phyloP scores from a whole-genome alignment of 2,797 vertebrate species.

The Aphelocoma californica region DNA sequence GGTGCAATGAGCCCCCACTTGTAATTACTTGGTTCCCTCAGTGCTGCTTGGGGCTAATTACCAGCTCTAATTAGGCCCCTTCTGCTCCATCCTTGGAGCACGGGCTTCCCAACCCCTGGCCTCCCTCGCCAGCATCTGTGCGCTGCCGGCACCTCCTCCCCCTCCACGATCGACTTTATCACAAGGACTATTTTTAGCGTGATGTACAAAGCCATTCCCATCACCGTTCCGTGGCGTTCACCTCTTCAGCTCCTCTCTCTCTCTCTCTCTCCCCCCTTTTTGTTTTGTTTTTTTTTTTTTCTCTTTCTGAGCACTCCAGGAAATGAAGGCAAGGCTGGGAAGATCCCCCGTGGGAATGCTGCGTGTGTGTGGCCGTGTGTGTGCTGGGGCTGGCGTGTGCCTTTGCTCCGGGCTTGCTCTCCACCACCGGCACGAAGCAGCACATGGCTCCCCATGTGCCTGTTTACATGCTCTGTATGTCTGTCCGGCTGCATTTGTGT shows the following conservation, averaged over 20 bases:
- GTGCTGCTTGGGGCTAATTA: not conserved
- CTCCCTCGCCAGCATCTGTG: not conserved
- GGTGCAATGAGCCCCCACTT: not conserved
- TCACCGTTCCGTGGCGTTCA: not conserved
- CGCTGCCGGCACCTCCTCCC: not conserved
- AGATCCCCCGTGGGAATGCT: not conserved
- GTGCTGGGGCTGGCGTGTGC: not conserved
- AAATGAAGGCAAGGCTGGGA: not conserved
- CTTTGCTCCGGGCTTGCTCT: slow-evolving; percentile 6
- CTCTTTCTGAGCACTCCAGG: not conserved
- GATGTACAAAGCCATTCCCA: not conserved
- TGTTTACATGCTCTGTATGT: slow-evolving; percentile 28
- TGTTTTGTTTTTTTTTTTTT: not conserved
- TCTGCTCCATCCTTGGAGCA: not conserved
- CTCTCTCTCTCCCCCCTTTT: no score
- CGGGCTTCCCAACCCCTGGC: not conserved
- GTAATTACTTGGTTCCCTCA: not conserved
- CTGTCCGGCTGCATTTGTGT: slow-evolving; percentile 53
- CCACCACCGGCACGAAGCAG: not conserved
- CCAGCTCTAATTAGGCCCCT: not conserved
- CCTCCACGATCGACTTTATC: not conserved
- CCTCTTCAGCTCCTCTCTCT: not conserved
- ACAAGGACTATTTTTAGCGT: not conserved
- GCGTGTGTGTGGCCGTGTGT: not conserved
- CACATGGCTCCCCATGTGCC: slow-evolving; percentile 68